Base-by-base conservation (phyloP, 2,888 invertebrate genomes). In the Yponomeuta malinellus region DNA sequence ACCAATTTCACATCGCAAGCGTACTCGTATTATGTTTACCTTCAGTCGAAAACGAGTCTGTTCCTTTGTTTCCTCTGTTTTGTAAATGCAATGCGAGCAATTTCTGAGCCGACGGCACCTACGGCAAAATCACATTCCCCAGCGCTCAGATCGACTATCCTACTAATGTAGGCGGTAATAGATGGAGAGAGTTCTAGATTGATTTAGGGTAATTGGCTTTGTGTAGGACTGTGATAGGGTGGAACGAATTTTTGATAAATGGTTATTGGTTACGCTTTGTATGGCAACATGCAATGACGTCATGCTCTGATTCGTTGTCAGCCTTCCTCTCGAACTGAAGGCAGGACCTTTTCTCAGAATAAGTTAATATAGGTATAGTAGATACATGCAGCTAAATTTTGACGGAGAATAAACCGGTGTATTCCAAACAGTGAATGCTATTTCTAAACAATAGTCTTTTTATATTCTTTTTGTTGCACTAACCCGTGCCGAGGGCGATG, bases 161-260 rank as follows among this genome's bases (percentile, higher is more conserved):
- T 76, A 76, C 77, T 79, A 79, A 83, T 83, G 89, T 89, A 85
- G 89, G 88, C 82, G 86, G 84, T 87, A 84, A 87, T 84, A 79
- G 85, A 88, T 89, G 83, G 83, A 82, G 81, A 81, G 80, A 80
- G 81, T 80, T 80, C 81, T 77, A 80, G 79, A 80, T 79, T 80
- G 76, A 76, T 75, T 76, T 73, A 74, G 72, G 73, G 73, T 71
- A 74, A 73, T 73, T 73, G 73, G 66, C 70, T 71, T 43, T 71
- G 71, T 71, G 67, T 67, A 59, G 70, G 70, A 70, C 65, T 65
- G 63, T 63, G 15, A 52, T 63, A 63, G 69, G 69, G 48, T 37
- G 70, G 70, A 70, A 70, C 70, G 63, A 37, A 70, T 70, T 70
- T 63, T 70, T 70, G 70, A 70, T 63, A 15, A n/a, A 70, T 63